Evolutionary conservation across 2,113 vertebrate genomes (phyloP).

Genomic region (Upupa epops): DNA sequence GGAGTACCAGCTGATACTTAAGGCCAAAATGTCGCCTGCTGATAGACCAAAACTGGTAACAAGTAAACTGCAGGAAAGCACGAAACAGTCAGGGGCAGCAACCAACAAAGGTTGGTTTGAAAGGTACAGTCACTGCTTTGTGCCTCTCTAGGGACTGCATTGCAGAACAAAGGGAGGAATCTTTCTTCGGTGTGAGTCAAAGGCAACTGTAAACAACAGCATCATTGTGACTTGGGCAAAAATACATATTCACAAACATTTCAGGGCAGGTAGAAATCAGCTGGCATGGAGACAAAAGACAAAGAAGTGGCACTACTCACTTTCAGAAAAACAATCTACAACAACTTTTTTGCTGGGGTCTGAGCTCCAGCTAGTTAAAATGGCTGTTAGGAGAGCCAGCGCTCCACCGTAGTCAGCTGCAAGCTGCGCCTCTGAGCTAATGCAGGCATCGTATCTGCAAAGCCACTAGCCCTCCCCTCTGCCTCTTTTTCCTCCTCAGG

Average conservation of each 20-base stretch:
- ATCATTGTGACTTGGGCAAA: not conserved
- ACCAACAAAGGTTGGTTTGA: not conserved
- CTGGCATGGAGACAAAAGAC: not conserved
- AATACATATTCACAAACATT: not conserved
- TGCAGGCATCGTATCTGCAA: not conserved
- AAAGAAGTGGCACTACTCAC: not conserved
- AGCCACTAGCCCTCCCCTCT: not conserved
- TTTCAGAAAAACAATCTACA: not conserved
- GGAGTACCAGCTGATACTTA: not conserved
- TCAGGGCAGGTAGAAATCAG: not conserved
- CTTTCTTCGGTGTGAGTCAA: not conserved
- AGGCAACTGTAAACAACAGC: not conserved
- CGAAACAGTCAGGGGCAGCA: not conserved
- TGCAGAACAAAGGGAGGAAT: not conserved
- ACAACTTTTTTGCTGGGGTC: not conserved
- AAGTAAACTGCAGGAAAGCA: accelerated
- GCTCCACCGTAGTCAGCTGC: accelerated
- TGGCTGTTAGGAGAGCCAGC: not conserved
- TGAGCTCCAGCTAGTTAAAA: not conserved
- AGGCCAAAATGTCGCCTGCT: not conserved
- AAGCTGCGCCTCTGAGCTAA: not conserved
- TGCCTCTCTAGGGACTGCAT: accelerated
- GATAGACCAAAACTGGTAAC: accelerated
- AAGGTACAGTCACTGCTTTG: accelerated
- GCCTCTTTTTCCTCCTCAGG: not conserved